A percentile compares a stretch with the other conserved stretches of the same genome.
Evolutionary conservation across 2,797 vertebrate species (phyloP).

Genomic region (Delichon dasypus): DNA sequence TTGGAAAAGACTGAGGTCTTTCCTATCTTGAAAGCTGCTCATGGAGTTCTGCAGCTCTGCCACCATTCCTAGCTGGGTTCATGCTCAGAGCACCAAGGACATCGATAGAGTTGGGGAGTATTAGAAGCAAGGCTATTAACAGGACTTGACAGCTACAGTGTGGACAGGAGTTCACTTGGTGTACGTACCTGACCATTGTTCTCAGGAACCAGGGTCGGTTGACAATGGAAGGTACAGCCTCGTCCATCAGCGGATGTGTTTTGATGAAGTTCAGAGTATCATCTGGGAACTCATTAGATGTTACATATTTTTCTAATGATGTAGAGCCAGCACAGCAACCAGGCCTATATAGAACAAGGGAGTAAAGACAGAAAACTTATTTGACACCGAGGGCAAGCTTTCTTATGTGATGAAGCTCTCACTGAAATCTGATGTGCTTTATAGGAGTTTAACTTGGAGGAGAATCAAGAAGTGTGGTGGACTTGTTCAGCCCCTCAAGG

Average conservation of each 20-base stretch:
- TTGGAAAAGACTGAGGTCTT: conserved; percentile 22
- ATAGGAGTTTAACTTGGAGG: neutral
- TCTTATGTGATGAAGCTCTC: neutral
- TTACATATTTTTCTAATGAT: conserved; percentile 87
- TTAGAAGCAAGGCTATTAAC: neutral
- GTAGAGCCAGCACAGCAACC: conserved; percentile 90
- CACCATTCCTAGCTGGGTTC: conserved; percentile 47
- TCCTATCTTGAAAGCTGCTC: conserved; percentile 33
- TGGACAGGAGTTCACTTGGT: neutral
- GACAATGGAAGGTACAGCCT: conserved; percentile 92
- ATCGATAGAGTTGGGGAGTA: conserved; percentile 19
- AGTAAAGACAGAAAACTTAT: neutral
- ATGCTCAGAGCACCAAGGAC: conserved; percentile 22
- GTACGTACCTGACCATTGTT: conserved; percentile 95
- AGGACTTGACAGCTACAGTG: neutral
- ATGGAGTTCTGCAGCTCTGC: neutral
- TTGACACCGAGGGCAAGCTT: conserved; percentile 26
- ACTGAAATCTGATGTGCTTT: neutral
- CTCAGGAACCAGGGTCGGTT: conserved; percentile 97
- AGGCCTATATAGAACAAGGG: conserved; percentile 79
- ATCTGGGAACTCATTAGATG: conserved; percentile 96
- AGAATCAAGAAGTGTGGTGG: neutral
- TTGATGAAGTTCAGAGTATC: conserved; percentile 99
- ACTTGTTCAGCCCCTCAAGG: neutral
- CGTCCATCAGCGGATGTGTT: conserved; percentile 97